These are phyloP conservation scores for Ahaetulla prasina DNA, from an alignment of 2,113 vertebrate genomes.

Conservation along the genomic window DNA sequence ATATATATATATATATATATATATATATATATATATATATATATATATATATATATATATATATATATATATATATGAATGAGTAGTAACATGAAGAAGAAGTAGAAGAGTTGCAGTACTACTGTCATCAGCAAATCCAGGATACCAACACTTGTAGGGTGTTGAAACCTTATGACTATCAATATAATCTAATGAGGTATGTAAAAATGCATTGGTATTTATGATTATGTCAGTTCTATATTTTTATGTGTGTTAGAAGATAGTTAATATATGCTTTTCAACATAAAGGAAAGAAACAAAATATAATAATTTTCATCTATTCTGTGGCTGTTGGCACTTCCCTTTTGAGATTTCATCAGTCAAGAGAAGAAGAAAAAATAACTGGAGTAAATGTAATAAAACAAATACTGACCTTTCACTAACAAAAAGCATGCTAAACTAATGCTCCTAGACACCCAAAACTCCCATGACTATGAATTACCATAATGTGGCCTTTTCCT, in stretches of 20 bases:
- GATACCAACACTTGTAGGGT: neutral
- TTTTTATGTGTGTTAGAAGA: neutral
- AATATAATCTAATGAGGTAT: neutral
- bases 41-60: too few relatives aligned
- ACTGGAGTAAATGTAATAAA: constrained; percentile 19
- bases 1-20: too few relatives aligned
- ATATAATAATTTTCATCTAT: neutral
- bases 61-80: too few relatives aligned
- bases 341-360: constrained; percentile 7
- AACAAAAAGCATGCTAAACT: constrained; percentile 7
- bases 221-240: neutral
- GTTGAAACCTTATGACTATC: neutral
- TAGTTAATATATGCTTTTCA: neutral
- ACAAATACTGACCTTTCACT: neutral
- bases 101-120: neutral
- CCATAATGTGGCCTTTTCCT: neutral
- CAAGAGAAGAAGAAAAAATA: neutral
- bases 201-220: neutral
- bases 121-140: neutral
- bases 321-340: neutral
- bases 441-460: constrained; percentile 18
- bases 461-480: constrained; percentile 13
- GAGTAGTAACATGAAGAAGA: neutral
- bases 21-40: too few relatives aligned
- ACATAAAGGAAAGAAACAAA: neutral